phyloP scores from a whole-genome alignment of 2,888 invertebrate species.

The Hypomecis punctinalis region DNA sequence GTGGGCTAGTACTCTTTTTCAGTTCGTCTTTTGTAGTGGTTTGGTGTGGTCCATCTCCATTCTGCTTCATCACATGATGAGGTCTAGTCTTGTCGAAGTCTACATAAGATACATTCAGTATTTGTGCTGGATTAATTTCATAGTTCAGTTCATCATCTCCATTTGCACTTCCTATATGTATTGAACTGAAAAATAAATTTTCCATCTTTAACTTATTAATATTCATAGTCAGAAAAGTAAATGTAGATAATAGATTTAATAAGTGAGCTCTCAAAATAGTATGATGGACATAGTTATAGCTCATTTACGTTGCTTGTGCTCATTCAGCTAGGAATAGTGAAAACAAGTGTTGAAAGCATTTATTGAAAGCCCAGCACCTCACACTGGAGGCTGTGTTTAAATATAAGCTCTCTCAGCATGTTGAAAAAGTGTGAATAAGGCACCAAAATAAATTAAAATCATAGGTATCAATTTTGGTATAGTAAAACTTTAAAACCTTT shows the following conservation, averaged over 20 bases:
- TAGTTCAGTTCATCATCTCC: constrained; percentile 56
- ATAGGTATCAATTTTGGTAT: neutral
- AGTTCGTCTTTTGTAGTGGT: constrained; percentile 49
- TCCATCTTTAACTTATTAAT: neutral
- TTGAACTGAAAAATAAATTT: constrained; percentile 55
- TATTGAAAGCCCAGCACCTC: too few species aligned
- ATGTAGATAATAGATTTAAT: too few species aligned
- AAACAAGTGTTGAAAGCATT: too few species aligned
- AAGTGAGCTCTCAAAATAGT: too few species aligned
- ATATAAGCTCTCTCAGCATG: too few species aligned
- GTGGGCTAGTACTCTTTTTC: constrained; percentile 38
- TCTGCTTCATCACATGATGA: constrained; percentile 55
- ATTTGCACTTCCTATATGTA: constrained; percentile 60
- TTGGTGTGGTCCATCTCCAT: constrained; percentile 56
- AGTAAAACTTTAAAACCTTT: constrained; percentile 65
- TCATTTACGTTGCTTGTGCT: too few species aligned
- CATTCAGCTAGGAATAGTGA: too few species aligned
- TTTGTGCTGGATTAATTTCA: constrained; percentile 52
- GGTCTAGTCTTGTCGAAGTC: constrained; percentile 79
- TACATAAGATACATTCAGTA: constrained; percentile 68
- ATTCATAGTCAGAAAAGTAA: too few species aligned
- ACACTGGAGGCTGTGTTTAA: too few species aligned
- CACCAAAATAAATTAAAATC: too few species aligned
- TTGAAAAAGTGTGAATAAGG: too few species aligned
- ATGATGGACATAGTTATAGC: too few species aligned